Evolutionary conservation across 2,797 vertebrate species (phyloP), one percentile per base, ranked within the genome.

Genomic region (Salmo trutta): DNA sequence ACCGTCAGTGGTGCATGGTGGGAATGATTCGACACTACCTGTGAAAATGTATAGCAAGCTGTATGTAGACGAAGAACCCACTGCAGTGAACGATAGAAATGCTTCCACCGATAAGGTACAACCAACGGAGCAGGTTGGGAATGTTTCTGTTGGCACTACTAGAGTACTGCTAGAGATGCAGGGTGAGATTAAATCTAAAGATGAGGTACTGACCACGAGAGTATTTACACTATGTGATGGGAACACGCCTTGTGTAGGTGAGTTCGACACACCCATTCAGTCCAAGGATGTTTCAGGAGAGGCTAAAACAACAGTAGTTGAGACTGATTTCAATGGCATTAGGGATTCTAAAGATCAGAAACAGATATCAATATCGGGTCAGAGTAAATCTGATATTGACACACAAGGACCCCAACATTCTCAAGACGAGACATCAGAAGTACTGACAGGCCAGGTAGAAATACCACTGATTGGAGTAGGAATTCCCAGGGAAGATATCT

Each of bases 251-350:
- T 81, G 41, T 68, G 64, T 75, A 16, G 41, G 70, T 64, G 75
- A 56, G 1, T 70, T 79, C 10, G 14, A 3, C 64, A 31, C 31
- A 31, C 36, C 0, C 24, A 65, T 41, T 71, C 66, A 77, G 76
- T 51, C n/a, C 70, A 79, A 77, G 33, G 66, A 79, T 54, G 21
- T 77, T 84, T 51, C 80, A 81, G 53, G 16, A 29, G 75, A 10
- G 73, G 66, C 36, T 51, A 31, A 81, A 73, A 65, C 79, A 15
- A 41, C 80, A 62, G 68, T 15, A 16, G 33, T 56, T 56, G 10
- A 59, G 53, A 33, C 53, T 15, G 71, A 53, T 31, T 27, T 31
- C 12, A 54, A 71, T 77, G 29, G 16, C 41, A 27, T 16, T 47
- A 47, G 41, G 3, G 41, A 47, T 14, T 47, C 67, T 54, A 31